These are phyloP conservation scores for Coptodon bakossiorum DNA, from an alignment of 2,113 vertebrate genomes.

Conservation along the genomic window DNA sequence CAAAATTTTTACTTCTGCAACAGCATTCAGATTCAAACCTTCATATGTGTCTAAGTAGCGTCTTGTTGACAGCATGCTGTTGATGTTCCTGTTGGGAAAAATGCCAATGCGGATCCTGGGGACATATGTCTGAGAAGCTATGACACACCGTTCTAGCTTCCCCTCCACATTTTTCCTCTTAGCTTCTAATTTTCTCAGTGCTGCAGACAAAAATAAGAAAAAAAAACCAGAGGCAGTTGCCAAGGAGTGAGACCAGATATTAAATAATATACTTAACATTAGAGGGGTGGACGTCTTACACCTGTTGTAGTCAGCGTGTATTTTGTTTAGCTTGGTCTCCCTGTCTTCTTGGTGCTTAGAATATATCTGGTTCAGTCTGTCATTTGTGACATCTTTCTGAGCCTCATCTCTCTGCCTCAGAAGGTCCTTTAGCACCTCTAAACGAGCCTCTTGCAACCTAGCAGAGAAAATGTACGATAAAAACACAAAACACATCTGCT, in stretches of 20 bases:
- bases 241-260: not conserved
- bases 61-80: constrained; percentile 63
- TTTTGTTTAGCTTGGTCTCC: constrained; percentile 70
- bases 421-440: constrained; percentile 74
- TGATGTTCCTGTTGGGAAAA: constrained; percentile 67
- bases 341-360: constrained; percentile 66
- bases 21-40: constrained; percentile 64
- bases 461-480: not conserved
- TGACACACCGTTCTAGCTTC: constrained; percentile 70
- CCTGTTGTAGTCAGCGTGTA: constrained; percentile 58
- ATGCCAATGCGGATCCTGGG: constrained; percentile 64
- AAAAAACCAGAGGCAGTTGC: not conserved
- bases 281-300: constrained; percentile 28
- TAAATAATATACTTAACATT: not conserved
- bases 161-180: constrained; percentile 73
- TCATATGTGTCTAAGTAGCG: constrained; percentile 77
- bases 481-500: not conserved
- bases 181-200: constrained; percentile 77
- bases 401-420: constrained; percentile 66
- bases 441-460: constrained; percentile 81
- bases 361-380: constrained; percentile 68
- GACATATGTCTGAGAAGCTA: constrained; percentile 68
- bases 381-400: constrained; percentile 57
- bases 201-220: constrained; percentile 57
- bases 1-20: not conserved